Conservation (phyloP, 2,888 invertebrate genomes). For the Rotaria sp. region DNA sequence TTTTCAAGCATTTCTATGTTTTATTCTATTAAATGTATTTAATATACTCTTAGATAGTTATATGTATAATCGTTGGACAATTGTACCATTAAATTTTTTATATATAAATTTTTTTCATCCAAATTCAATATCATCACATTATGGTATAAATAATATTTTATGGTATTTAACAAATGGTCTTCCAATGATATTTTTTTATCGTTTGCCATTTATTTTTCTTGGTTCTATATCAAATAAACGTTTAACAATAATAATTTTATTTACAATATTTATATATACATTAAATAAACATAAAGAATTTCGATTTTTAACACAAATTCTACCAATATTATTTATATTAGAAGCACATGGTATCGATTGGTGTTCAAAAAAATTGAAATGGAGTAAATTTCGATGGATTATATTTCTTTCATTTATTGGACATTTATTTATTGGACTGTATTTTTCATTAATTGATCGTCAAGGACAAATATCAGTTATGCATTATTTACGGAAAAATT, state of each 20-base stretch:
- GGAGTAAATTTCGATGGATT: neutral
- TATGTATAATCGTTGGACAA: neutral
- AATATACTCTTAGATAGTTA: constrained; percentile 17
- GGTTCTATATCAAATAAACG: neutral
- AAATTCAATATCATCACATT: constrained; percentile 21
- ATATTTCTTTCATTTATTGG: neutral
- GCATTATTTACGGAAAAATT: neutral
- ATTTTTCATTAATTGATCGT: constrained; percentile 13
- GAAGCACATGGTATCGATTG: constrained; percentile 24
- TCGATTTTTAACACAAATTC: constrained; percentile 28
- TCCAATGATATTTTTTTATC: constrained; percentile 26
- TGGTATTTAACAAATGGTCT: constrained; percentile 23
- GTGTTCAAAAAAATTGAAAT: neutral
- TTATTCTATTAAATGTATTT: neutral
- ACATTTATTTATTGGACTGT: neutral
- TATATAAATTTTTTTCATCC: constrained; percentile 7
- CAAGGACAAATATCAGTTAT: neutral
- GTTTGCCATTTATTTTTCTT: constrained; percentile 1
- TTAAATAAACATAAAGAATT: constrained; percentile 24
- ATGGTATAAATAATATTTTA: neutral
- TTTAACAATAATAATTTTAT: neutral
- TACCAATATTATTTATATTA: constrained; percentile 16
- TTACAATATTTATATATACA: constrained; percentile 5
- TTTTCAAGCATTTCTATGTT: neutral
- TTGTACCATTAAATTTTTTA: constrained; percentile 26